Base-by-base conservation (phyloP, 2,888 invertebrate species). In the Ochlodes sylvanus region DNA sequence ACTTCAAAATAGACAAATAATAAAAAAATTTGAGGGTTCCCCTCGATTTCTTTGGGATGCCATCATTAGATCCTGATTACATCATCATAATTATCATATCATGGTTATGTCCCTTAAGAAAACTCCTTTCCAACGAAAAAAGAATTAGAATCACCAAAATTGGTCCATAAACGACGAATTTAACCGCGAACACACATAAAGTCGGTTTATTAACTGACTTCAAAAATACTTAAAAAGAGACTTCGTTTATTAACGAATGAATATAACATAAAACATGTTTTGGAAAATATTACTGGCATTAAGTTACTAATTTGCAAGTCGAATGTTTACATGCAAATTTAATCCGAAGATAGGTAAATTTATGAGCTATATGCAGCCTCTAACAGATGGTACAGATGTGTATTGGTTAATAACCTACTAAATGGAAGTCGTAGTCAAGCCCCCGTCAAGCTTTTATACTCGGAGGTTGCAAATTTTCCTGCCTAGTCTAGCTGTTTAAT, bases 401-500 rank as follows among this genome's bases (percentile, higher is more conserved):
- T 72, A 72, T 79, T 77, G 74, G 71, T 73, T 77, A 76, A 77
- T 77, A 74, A 69, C 66, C 52, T 54, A 55, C 56, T 67, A 56
- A 61, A 47, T 67, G 55, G 19, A 67, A 47, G 61, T 55, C 38
- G 19, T 67, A 62, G 42, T n/a, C 38, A 41, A 27, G 27, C 27
- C 27, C 27, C 27, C 47, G 21, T 14, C 19, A 61, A 44, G 54
- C 60, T 67, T 67, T 67, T 67, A 67, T 67, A 54, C 21, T 54
- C 38, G 7, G 68, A 50, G 19, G 56, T 80, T 79, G 80, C 80
- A 79, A 83, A 81, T 84, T 82, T 84, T 80, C 79, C 72, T 76
- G 73, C 73, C 72, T 7, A 7, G 42, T 14, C 58, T 27, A 27
- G 27, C 27, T 79, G 79, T 87, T 88, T 89, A 86, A 90, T 90